These are phyloP conservation scores for Panonychus citri DNA, from an alignment of 1,140 invertebrate species.

Conservation along the genomic window DNA sequence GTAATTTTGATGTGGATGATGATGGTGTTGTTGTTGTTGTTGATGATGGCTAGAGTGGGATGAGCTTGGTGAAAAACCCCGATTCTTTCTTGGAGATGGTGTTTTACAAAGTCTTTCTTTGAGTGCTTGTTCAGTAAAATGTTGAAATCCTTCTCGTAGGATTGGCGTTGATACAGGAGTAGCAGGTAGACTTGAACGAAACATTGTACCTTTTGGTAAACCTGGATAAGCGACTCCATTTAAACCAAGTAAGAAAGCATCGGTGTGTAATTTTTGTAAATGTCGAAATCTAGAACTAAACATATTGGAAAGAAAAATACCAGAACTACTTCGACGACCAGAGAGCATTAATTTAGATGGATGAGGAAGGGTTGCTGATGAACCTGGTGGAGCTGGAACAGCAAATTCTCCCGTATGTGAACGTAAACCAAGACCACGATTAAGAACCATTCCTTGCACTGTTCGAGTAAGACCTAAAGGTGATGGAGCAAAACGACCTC, in stretches of 20 bases:
- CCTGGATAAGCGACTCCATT: conserved; percentile 16
- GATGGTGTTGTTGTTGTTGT: not conserved
- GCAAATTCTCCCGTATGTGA: too few species aligned
- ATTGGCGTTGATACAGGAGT: conserved; percentile 19
- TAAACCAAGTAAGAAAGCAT: conserved; percentile 18
- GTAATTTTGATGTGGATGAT: too few species aligned
- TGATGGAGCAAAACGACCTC: too few species aligned
- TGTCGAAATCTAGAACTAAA: conserved; percentile 14
- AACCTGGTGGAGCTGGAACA: too few species aligned
- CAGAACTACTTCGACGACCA: conserved; percentile 6
- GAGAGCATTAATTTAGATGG: not conserved
- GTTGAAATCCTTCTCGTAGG: conserved; percentile 13
- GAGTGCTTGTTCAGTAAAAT: conserved; percentile 16
- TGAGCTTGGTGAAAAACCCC: conserved; percentile 11
- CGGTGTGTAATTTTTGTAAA: conserved; percentile 16
- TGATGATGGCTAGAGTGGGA: not conserved
- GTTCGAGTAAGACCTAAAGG: too few species aligned
- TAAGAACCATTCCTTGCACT: too few species aligned
- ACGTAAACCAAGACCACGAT: too few species aligned
- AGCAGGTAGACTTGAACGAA: conserved; percentile 19
- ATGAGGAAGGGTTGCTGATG: too few species aligned
- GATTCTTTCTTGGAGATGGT: conserved; percentile 17
- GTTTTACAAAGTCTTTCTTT: conserved; percentile 17
- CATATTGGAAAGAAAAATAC: conserved; percentile 11
- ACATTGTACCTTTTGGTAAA: conserved; percentile 15